phyloP scores from a whole-genome alignment of 1,140 invertebrate genomes.

The Ceratitis capitata region DNA sequence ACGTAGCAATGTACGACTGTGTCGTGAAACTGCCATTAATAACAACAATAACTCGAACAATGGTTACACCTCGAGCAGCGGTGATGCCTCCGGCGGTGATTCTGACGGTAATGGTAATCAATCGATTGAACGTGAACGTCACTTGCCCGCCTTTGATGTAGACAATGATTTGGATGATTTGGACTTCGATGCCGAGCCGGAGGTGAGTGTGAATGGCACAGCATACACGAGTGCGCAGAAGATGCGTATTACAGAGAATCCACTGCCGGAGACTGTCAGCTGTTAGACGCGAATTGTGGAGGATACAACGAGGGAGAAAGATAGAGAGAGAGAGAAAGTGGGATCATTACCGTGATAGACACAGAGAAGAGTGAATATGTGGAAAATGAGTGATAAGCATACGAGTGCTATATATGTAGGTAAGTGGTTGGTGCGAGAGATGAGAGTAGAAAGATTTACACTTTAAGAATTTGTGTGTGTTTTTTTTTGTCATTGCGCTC shows the following conservation, averaged over 20 bases:
- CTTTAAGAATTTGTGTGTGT: background rate
- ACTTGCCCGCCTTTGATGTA: background rate
- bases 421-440: background rate
- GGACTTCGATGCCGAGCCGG: background rate
- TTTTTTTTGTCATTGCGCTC: background rate
- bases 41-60: slow-evolving; percentile 51
- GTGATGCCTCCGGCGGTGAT: slow-evolving; percentile 46
- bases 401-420: background rate
- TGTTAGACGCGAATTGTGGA: slow-evolving; percentile 46
- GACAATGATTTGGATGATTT: slow-evolving; percentile 10
- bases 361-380: background rate
- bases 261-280: slow-evolving; percentile 64
- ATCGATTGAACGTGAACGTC: slow-evolving; percentile 42
- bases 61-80: slow-evolving; percentile 11
- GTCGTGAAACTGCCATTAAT: slow-evolving; percentile 57
- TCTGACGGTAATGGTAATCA: slow-evolving; percentile 59
- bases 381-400: background rate
- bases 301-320: background rate
- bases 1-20: slow-evolving; percentile 42
- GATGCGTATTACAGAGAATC: slow-evolving; percentile 65
- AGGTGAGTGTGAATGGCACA: slow-evolving; percentile 42
- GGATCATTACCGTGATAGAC: background rate
- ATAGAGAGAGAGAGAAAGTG: background rate
- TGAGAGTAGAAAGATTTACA: background rate
- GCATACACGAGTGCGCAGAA: slow-evolving; percentile 53